Percentiles rank a stretch among this genome's conserved stretches.
Conservation (phyloP, 2,888 invertebrate species). For the Cerastis leucographa region DNA sequence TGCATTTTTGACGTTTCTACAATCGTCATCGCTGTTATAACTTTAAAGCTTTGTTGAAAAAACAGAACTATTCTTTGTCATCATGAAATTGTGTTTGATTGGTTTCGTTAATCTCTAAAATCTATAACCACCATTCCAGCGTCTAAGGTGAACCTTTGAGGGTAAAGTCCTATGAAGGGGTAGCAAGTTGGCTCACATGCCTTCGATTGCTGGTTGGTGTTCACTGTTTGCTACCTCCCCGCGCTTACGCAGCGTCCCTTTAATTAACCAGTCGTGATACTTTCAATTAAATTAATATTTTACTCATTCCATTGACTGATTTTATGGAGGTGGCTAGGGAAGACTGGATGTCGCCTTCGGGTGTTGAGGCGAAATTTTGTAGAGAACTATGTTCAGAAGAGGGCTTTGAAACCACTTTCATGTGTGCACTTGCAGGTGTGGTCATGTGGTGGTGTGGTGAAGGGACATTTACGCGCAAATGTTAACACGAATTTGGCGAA, state of each 20-base stretch:
- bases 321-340: not conserved
- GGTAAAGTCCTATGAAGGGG: slow-evolving; percentile 22
- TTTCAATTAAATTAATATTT: slow-evolving; percentile 47
- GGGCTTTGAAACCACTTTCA: no score
- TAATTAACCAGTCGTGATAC: slow-evolving; percentile 73
- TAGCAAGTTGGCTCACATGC: slow-evolving; percentile 9
- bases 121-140: not conserved
- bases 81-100: not conserved
- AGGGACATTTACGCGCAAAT: not conserved
- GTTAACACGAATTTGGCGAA: not conserved
- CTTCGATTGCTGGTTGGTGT: slow-evolving; percentile 4
- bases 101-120: not conserved
- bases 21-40: not conserved
- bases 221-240: slow-evolving; percentile 67
- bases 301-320: not conserved
- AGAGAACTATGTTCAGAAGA: not conserved
- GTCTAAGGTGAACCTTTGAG: not conserved
- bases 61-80: not conserved
- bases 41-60: not conserved
- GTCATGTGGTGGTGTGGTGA: not conserved
- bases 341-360: not conserved
- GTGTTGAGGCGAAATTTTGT: not conserved
- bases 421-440: no score
- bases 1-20: not conserved
- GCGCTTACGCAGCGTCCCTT: slow-evolving; percentile 60